Conservation (phyloP, 2,888 invertebrate genomes). For the Diabrotica balteata region DNA sequence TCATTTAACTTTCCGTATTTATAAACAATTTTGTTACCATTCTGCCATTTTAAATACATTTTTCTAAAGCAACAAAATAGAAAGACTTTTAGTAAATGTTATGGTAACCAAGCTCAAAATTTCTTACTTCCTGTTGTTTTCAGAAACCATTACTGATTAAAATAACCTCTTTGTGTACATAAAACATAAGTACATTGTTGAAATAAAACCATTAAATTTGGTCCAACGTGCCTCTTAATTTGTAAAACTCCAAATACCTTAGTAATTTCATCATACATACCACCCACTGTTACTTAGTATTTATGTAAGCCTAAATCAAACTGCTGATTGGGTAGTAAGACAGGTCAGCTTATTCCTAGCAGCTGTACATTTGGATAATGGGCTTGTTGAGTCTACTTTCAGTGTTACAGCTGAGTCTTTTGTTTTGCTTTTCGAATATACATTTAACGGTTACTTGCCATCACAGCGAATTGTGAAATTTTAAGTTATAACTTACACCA, state of each 20-base stretch:
- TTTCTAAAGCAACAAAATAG: too few relatives aligned
- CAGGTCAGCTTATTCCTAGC: slow-evolving; percentile 19
- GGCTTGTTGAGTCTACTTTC: slow-evolving; percentile 26
- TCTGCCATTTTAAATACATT: too few relatives aligned
- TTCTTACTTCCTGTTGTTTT: too few relatives aligned
- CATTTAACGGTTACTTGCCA: background rate
- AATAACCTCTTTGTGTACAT: too few relatives aligned
- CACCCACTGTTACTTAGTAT: slow-evolving; percentile 4
- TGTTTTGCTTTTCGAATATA: slow-evolving; percentile 14
- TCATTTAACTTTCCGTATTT: too few relatives aligned
- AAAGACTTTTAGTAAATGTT: too few relatives aligned
- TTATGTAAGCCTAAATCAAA: slow-evolving; percentile 17
- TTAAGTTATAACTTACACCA: too few relatives aligned
- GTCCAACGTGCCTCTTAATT: slow-evolving; percentile 16
- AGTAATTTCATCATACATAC: slow-evolving; percentile 22
- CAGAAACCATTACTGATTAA: too few relatives aligned
- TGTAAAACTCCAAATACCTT: slow-evolving; percentile 15
- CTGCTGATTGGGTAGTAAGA: slow-evolving; percentile 19
- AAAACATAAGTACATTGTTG: too few relatives aligned
- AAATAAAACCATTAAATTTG: background rate
- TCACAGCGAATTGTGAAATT: too few relatives aligned
- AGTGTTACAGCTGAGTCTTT: slow-evolving; percentile 17
- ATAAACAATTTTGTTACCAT: too few relatives aligned
- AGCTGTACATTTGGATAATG: slow-evolving; percentile 23
- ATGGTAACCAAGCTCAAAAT: too few relatives aligned